phyloP scores from a whole-genome alignment of 2,888 invertebrate genomes.

The Apamea epomidion region DNA sequence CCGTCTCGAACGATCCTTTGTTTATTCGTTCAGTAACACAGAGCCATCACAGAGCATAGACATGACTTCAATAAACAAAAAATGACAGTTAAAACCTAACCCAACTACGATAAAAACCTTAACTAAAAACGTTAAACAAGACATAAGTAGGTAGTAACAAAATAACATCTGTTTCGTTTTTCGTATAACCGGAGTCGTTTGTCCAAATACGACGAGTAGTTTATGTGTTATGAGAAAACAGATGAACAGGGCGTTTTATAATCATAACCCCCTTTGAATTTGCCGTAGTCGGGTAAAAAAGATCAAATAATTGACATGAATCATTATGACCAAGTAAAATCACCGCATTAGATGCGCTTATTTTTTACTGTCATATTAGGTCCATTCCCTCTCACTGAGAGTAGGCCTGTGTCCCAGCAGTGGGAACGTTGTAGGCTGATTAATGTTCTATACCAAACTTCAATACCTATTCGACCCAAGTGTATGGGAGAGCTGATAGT shows the following conservation, averaged over 20 bases:
- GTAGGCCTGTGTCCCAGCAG: no score
- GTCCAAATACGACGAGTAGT: background rate
- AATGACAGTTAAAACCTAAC: background rate
- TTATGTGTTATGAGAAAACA: background rate
- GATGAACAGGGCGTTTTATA: background rate
- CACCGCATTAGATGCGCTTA: background rate
- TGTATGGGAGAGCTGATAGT: no score
- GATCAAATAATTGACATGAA: background rate
- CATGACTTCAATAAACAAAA: background rate
- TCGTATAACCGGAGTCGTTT: background rate
- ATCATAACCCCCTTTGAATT: background rate
- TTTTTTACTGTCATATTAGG: background rate
- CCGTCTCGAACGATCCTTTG: constrained; percentile 15
- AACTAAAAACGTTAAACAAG: background rate
- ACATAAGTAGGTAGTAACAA: background rate
- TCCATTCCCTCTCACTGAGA: no score
- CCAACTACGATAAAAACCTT: background rate
- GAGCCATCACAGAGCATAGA: background rate
- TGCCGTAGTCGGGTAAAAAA: background rate
- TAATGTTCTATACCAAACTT: no score
- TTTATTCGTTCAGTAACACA: background rate
- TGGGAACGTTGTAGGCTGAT: no score
- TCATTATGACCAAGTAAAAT: background rate
- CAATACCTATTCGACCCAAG: no score
- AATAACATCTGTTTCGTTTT: background rate